Evolutionary conservation across 2,888 invertebrate species (phyloP), one percentile per base, ranked within the genome.

Genomic region (Yponomeuta cagnagella): DNA sequence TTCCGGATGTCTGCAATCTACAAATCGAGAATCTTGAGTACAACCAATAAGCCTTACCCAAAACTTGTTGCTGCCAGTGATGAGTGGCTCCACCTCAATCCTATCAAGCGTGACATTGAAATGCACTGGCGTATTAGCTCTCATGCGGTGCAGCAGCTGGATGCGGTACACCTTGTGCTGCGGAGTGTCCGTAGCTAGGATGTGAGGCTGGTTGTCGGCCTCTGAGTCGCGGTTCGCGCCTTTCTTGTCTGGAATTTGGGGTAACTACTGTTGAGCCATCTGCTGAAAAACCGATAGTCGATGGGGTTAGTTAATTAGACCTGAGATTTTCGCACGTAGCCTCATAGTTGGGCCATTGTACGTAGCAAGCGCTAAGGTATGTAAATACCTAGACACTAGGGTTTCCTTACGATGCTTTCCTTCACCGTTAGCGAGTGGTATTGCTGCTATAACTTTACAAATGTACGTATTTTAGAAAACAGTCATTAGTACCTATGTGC

Each of bases 31-130:
- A 8, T 8, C 9, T 43, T 43, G 8, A 8, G 8, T 5, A 5
- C 48, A 48, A 30, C 48, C 33, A 30, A 63, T 64, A 77, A 1
- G 8, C 43, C 81, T 79, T 78, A 93, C 93, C 93, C 94, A 94
- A 81, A 95, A 95, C 73, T 94, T 94, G 71, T 94, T 91, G 79
- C 94, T 94, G 77, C 94, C 93, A 63, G 94, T 93, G 52, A 95
- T 94, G 37, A 96, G 93, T 0, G 97, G 97, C 83, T 97, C 97
- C 71, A 98, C 97, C 90, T 98, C 98, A 73, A 98, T 95, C 83
- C 97, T 96, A 78, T 98, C 98, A 8, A 97, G 95, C 15, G 97
- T 97, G 74, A 98, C 95, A 68, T 97, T 97, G 66, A 98, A 92
- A 79, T 96, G 96, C 4, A 98, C 96, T 77, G 96, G 96, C 30